Conservation (phyloP, 2,797 vertebrate species). For the Parauchenoglanis punctatus region DNA sequence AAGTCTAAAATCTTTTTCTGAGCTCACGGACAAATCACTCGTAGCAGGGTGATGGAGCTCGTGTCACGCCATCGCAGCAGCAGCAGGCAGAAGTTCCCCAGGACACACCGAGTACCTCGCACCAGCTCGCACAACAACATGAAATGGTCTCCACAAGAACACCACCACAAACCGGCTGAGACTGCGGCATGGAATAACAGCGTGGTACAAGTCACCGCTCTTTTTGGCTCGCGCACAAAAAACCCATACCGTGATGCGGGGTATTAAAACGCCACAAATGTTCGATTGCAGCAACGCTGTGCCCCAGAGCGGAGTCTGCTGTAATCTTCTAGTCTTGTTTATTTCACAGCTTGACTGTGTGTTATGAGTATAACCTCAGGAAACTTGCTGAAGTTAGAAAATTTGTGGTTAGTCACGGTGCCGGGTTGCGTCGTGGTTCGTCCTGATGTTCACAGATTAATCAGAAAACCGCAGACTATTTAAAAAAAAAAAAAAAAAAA, state of each 20-base stretch:
- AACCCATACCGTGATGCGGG: too few relatives aligned
- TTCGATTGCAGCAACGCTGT: background rate
- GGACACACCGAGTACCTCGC: slow-evolving; percentile 1
- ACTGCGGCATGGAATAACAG: background rate
- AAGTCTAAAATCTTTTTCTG: background rate
- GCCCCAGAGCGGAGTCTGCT: background rate
- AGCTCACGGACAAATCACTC: background rate
- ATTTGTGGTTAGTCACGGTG: slow-evolving; percentile 7
- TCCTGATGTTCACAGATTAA: background rate
- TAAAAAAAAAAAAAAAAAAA: background rate
- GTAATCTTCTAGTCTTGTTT: background rate
- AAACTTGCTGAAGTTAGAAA: background rate
- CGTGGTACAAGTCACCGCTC: too few relatives aligned
- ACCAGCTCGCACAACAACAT: background rate
- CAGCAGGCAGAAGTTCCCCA: background rate
- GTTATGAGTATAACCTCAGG: background rate
- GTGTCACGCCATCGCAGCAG: slow-evolving; percentile 5
- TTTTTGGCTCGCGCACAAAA: background rate
- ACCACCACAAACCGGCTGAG: background rate
- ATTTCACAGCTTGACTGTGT: slow-evolving; percentile 12
- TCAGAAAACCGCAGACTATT: slow-evolving; percentile 3
- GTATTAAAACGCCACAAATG: background rate
- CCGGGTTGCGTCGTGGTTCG: background rate
- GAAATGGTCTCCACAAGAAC: background rate
- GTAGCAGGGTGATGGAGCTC: slow-evolving; percentile 5